Evolutionary conservation across 2,113 vertebrate species (phyloP).

Genomic region (Acanthochromis polyacanthus): DNA sequence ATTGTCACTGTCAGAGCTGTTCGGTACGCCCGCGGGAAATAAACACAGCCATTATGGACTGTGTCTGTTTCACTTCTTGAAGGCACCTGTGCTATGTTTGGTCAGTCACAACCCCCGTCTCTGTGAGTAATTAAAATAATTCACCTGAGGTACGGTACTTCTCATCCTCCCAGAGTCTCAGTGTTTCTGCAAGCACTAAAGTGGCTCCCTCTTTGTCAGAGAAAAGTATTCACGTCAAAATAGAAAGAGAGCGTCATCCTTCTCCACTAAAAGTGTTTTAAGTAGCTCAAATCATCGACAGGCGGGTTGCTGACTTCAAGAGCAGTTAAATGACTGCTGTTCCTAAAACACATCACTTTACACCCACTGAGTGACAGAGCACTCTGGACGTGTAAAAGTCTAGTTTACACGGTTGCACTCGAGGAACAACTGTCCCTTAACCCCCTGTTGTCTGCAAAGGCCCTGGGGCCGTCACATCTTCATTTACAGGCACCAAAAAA

Average conservation of each 20-base stretch:
- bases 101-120: not conserved
- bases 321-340: conserved; percentile 21
- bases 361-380: conserved; percentile 16
- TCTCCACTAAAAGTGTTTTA: conserved; percentile 32
- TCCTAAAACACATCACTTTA: not conserved
- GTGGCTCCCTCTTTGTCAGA: conserved; percentile 8
- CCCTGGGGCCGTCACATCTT: too few relatives aligned
- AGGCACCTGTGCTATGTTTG: not conserved
- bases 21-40: conserved; percentile 30
- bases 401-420: not conserved
- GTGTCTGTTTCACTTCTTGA: not conserved
- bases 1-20: conserved; percentile 62
- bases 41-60: conserved; percentile 6
- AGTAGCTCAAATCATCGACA: conserved; percentile 21
- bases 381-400: not conserved
- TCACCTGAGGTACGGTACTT: not conserved
- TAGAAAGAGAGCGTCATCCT: conserved; percentile 23
- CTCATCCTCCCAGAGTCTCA: not conserved
- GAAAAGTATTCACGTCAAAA: conserved; percentile 21
- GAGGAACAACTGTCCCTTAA: not conserved
- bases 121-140: conserved; percentile 11
- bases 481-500: too few relatives aligned
- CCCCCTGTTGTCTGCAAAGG: too few relatives aligned
- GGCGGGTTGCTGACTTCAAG: conserved; percentile 19
- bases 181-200: not conserved